phyloP scores from a whole-genome alignment of 2,888 invertebrate genomes.

The Morinoia aosen region DNA sequence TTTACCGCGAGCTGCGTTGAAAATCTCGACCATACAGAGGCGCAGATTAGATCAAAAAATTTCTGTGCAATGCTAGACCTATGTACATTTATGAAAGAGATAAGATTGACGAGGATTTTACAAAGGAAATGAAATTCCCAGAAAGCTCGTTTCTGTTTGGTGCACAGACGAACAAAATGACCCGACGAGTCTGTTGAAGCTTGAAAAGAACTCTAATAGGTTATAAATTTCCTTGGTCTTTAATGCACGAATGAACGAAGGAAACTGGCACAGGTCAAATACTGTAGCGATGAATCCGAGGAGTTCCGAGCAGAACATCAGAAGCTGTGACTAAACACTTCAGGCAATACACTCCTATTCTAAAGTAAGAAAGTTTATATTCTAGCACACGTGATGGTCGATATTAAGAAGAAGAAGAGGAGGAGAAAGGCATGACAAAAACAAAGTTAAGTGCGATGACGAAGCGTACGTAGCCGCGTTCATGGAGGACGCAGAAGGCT shows the following conservation, averaged over 20 bases:
- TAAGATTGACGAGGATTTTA: neutral
- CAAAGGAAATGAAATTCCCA: neutral
- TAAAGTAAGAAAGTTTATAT: conserved; percentile 39
- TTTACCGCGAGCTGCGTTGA: neutral
- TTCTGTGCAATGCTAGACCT: neutral
- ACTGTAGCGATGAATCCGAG: neutral
- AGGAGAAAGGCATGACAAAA: conserved; percentile 45
- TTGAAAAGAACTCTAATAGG: neutral
- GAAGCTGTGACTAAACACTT: conserved; percentile 38
- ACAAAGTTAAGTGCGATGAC: neutral
- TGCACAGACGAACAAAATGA: neutral
- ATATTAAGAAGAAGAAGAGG: neutral
- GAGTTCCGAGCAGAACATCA: conserved; percentile 35
- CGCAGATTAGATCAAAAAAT: neutral
- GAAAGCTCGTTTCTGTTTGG: neutral
- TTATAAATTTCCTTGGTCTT: neutral
- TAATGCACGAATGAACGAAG: neutral
- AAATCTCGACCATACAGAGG: neutral
- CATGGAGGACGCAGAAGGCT: neutral
- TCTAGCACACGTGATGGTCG: conserved; percentile 43
- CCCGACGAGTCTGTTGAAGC: neutral
- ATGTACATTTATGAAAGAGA: neutral
- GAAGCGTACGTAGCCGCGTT: neutral
- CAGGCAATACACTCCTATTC: conserved; percentile 18
- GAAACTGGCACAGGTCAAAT: neutral